A percentile compares a stretch with the other conserved stretches of the same genome.
Evolutionary conservation across 2,888 invertebrate genomes (phyloP).

Genomic region (Conchocele bisecta): DNA sequence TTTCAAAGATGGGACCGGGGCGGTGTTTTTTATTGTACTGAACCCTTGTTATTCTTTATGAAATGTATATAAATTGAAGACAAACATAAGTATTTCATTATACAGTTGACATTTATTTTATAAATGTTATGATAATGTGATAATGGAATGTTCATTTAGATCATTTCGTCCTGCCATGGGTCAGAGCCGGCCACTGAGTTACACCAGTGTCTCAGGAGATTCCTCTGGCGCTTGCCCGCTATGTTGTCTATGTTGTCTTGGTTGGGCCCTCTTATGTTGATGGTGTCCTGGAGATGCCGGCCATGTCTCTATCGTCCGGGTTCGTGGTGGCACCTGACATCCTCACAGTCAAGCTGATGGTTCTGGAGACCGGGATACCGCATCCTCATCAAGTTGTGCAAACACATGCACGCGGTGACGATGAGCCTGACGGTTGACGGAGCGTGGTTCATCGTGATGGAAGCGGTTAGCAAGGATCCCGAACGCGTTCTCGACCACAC

Average conservation of each 20-base stretch:
- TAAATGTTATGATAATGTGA: too few relatives aligned
- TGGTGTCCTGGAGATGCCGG: slow-evolving; percentile 13
- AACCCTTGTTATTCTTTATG: too few relatives aligned
- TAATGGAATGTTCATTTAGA: too few relatives aligned
- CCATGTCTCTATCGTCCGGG: slow-evolving; percentile 48
- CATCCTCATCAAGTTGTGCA: slow-evolving; percentile 47
- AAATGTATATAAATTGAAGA: too few relatives aligned
- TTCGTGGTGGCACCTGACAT: slow-evolving; percentile 25
- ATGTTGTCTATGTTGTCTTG: slow-evolving; percentile 11
- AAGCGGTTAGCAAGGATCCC: slow-evolving; percentile 51
- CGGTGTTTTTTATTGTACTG: too few relatives aligned
- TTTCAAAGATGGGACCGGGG: too few relatives aligned
- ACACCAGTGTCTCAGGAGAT: slow-evolving; percentile 50
- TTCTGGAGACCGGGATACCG: slow-evolving; percentile 43
- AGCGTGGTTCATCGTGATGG: slow-evolving; percentile 43
- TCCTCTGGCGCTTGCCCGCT: slow-evolving; percentile 29
- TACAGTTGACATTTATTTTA: too few relatives aligned
- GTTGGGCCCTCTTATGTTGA: slow-evolving; percentile 21
- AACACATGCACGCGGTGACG: slow-evolving; percentile 34
- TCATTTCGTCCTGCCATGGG: slow-evolving; percentile 47
- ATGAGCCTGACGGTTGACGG: slow-evolving; percentile 36
- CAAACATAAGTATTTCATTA: too few relatives aligned
- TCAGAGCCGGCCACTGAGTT: slow-evolving; percentile 43
- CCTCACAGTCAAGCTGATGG: slow-evolving; percentile 16
- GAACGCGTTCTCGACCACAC: slow-evolving; percentile 60